Evolutionary conservation across 1,140 invertebrate species (phyloP), one percentile per base, ranked within the genome.

Genomic region (Bombus fervidus): DNA sequence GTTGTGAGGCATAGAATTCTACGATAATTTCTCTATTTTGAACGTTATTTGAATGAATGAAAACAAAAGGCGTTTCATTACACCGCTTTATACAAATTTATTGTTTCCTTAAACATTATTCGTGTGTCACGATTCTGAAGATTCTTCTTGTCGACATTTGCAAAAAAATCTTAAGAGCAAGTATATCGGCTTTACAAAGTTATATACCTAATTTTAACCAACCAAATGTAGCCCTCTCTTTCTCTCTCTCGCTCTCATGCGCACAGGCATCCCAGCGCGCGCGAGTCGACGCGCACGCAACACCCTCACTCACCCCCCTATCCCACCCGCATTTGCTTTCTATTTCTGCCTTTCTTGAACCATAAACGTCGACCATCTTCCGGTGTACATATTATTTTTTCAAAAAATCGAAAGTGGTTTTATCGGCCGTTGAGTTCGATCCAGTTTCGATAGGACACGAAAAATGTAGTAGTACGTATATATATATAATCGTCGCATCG

Each of bases 51-150:
- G 39, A 71, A 79, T 80, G 39, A 78, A 78, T 78, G 57, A 73
- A 83, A 89, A 91, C 68, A 81, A 88, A 83, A 68, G n/a, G 88
- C 28, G 83, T 66, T 80, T 81, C 78, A 59, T 91, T 94, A 93
- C 91, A 94, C 91, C 92, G 94, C 93, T 95, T 95, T 94, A 95
- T 95, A 95, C 92, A 95, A 95, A 95, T 95, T 95, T 94, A 94
- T 94, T 94, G 91, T 90, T 94, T 90, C 91, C 90, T 94, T 92
- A 89, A 86, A 92, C 92, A 93, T 92, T 80, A 94, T 91, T 94
- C 91, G 59, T 22, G 92, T 91, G 39, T 86, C 53, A 72, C 69
- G 64, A 22, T 76, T 66, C 91, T 74, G 31, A 66, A 72, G n/a
- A 37, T 76, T 41, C 43, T 57, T 78, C 43, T 64, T 78, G 88